These are phyloP conservation scores for Xylota sylvarum DNA, from an alignment of 2,888 invertebrate genomes.

Conservation along the genomic window DNA sequence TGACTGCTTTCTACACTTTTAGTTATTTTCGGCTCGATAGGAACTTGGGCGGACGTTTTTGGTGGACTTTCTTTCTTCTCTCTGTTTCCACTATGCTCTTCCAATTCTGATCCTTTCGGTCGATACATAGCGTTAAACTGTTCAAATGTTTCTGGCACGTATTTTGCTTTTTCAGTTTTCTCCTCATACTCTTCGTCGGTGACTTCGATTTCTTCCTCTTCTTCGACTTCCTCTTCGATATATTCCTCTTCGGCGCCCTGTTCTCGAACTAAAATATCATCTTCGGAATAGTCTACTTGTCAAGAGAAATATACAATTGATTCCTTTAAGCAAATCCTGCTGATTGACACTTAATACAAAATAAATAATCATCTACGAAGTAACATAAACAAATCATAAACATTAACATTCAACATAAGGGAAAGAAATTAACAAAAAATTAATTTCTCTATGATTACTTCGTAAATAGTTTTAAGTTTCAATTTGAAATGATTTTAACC, in stretches of 20 bases:
- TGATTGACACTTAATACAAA: background rate
- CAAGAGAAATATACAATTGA: slow-evolving; percentile 47
- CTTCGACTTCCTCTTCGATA: slow-evolving; percentile 83
- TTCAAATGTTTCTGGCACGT: slow-evolving; percentile 83
- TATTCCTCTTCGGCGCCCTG: slow-evolving; percentile 82
- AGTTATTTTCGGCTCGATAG: slow-evolving; percentile 39
- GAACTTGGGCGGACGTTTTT: slow-evolving; percentile 3
- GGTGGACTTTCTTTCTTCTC: slow-evolving; percentile 49
- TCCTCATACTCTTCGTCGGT: slow-evolving; percentile 73
- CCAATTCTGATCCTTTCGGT: slow-evolving; percentile 78
- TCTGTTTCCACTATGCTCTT: slow-evolving; percentile 80
- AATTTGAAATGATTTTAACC: slow-evolving; percentile 79
- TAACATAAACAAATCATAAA: slow-evolving; percentile 40
- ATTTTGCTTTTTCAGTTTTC: slow-evolving; percentile 80
- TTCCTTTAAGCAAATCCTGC: background rate
- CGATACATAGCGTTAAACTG: slow-evolving; percentile 82
- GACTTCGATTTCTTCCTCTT: slow-evolving; percentile 79
- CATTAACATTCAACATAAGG: slow-evolving; percentile 16
- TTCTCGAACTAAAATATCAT: slow-evolving; percentile 77
- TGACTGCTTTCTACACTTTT: slow-evolving; percentile 20
- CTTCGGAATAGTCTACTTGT: slow-evolving; percentile 82
- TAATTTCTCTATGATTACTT: slow-evolving; percentile 44
- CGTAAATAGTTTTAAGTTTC: slow-evolving; percentile 55
- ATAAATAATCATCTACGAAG: slow-evolving; percentile 67
- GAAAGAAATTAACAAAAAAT: background rate